Evolutionary conservation across 2,888 invertebrate genomes (phyloP), one percentile per base, ranked within the genome.

Genomic region (Epinotia demarniana): DNA sequence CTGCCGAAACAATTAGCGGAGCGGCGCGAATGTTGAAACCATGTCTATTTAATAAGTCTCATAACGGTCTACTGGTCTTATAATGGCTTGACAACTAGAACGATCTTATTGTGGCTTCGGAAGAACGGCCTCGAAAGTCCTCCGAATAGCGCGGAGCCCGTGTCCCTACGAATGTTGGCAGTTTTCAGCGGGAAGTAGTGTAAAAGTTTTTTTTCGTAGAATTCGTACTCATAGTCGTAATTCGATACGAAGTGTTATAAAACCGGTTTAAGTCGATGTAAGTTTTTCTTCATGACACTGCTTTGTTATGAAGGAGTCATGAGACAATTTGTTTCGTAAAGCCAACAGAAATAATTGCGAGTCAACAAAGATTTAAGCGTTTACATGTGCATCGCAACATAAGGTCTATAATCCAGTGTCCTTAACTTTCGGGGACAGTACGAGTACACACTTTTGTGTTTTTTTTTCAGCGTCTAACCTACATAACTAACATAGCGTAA

Each of bases 1-100:
- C 90, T 90, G 90, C 88, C 87, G 89, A 90, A 93, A 91, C 91
- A 91, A 93, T 93, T 93, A 92, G 89, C 90, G 82, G 82, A 84
- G 85, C 86, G 86, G 78, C 86, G 89, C 87, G 85, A 90, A 89
- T 86, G 85, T 84, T 88, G 58, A 69, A 58, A 69, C 69, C 58
- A 69, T 60, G 60, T 69, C 69, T 46, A 69, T 69, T 67, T 67
- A 67, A 67, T 67, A 55, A 46, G 68, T 39, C 39, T 49, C 53
- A 69, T 69, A 69, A 60, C 69, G 67, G 72, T 33, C 13, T 16
- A 57, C 55, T 61, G 71, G 71, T 61, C 53, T 63, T 57, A 57
- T 64, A 63, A 57, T 64, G 57, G 64, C 64, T 39, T 72, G 71
- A 62, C 61, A 69, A 60, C 46, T 46, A 71, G 49, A 60, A 72